A percentile compares a stretch with the other conserved stretches of the same genome.
These are phyloP conservation scores for Cyprinodon diabolis DNA, from an alignment of 2,797 vertebrate genomes.

Conservation along the genomic window DNA sequence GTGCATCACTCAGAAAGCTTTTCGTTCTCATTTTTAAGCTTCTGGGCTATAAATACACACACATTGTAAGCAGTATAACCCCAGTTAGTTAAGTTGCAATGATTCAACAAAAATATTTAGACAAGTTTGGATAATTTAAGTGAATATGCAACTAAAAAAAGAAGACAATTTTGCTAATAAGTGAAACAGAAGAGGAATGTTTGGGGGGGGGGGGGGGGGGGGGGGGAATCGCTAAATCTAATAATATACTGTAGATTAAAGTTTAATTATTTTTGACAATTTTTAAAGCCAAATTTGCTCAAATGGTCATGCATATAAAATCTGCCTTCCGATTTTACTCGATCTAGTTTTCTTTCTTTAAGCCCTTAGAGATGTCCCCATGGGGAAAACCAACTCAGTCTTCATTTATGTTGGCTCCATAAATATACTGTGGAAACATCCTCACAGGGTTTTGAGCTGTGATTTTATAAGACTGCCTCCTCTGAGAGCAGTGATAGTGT, in stretches of 20 bases:
- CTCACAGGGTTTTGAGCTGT: constrained; percentile 29
- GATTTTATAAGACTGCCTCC: constrained; percentile 44
- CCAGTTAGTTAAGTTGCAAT: constrained; percentile 15
- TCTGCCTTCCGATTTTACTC: constrained; percentile 7
- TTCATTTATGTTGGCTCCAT: constrained; percentile 44
- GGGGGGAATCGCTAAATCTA: neutral
- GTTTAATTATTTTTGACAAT: neutral
- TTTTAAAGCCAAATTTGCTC: neutral
- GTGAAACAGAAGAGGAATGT: neutral
- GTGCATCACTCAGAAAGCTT: constrained; percentile 52
- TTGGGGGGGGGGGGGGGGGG: no score
- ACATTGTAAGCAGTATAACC: constrained; percentile 44
- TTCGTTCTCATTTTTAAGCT: constrained; percentile 22
- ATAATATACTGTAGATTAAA: neutral
- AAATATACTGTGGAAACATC: constrained; percentile 45
- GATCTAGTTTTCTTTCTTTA: constrained; percentile 6
- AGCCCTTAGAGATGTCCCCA: constrained; percentile 24
- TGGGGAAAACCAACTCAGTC: constrained; percentile 14
- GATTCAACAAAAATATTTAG: constrained; percentile 17
- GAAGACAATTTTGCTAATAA: neutral
- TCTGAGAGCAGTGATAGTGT: constrained; percentile 24
- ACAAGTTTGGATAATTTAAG: neutral
- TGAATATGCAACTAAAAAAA: neutral
- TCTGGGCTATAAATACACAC: constrained; percentile 58
- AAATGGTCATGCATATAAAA: constrained; percentile 11